Evolutionary conservation across 2,113 vertebrate species (phyloP), one percentile per base, ranked within the genome.

Genomic region (Natator depressus): DNA sequence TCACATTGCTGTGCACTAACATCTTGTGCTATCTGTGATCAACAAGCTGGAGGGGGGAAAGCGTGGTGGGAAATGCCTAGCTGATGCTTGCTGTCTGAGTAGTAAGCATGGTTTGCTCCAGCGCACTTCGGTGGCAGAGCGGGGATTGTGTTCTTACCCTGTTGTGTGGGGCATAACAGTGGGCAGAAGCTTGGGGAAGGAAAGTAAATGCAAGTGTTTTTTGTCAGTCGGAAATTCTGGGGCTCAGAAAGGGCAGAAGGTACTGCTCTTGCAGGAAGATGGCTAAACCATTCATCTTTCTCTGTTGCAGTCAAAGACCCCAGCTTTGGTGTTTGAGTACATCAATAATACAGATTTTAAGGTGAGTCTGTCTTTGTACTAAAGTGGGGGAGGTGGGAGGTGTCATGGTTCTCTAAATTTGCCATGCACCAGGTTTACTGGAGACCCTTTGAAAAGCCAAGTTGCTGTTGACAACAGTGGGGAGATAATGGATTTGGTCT

Each of bases 261-360:
- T 14, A 20, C 38, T 42, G 72, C 24, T 27, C 11, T 11, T 78
- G 35, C 50, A 25, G 54, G 31, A 59, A 46, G 5, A 4, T 88
- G 72, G 86, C 95, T 95, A 89, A 97, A 89, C 38, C 8, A 79
- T 88, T 65, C 93, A 84, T 91, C n/a, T 69, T 94, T 97, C 85
- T 97, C 85, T 98, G 91, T 96, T 98, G 78, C 99, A 99, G 99
- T 99, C 99, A 97, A 99, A 99, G 98, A 99, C 99, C 89, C 99
- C 99, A 95, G 99, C 99, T 94, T 99, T 99, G 97, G 99, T 99
- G 97, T 99, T 99, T 98, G 99, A 99, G 98, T 99, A 99, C 99
- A 99, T 99, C 98, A 99, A 99, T 98, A 99, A 99, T 98, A 99
- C 99, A 98, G 99, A 99, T 98, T 99, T 99, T 98, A 99, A 99